Percentiles rank a stretch among this genome's conserved stretches.
Evolutionary conservation across 2,113 vertebrate genomes (phyloP).

Genomic region (Rhinolophus ferrumequinum): DNA sequence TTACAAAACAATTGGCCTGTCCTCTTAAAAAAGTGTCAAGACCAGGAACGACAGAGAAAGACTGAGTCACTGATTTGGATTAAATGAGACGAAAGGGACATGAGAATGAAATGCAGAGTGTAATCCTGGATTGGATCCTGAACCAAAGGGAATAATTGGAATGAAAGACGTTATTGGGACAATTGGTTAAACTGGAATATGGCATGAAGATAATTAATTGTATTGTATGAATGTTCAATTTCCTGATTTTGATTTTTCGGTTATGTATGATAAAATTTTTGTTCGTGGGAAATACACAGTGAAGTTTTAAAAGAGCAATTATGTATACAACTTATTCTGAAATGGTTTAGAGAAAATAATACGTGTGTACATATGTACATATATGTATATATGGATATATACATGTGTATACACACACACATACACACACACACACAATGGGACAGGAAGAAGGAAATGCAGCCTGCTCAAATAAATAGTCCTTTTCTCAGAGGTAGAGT

Average conservation of each 20-base stretch:
- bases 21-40: slow-evolving; percentile 2
- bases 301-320: neutral
- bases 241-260: neutral
- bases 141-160: neutral
- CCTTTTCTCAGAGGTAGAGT: neutral
- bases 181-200: neutral
- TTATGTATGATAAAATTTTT: neutral
- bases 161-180: neutral
- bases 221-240: neutral
- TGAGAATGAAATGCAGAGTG: neutral
- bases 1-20: neutral
- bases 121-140: neutral
- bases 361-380: neutral
- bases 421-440: neutral
- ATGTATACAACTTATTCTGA: neutral
- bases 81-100: neutral
- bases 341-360: neutral
- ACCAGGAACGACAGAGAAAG: neutral
- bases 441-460: neutral
- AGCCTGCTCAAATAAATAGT: neutral
- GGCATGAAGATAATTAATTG: neutral
- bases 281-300: neutral
- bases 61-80: neutral
- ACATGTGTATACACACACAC: neutral
- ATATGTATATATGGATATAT: neutral